These are phyloP conservation scores for Cyprinodon variegatus DNA, from an alignment of 2,113 vertebrate species.

Conservation along the genomic window DNA sequence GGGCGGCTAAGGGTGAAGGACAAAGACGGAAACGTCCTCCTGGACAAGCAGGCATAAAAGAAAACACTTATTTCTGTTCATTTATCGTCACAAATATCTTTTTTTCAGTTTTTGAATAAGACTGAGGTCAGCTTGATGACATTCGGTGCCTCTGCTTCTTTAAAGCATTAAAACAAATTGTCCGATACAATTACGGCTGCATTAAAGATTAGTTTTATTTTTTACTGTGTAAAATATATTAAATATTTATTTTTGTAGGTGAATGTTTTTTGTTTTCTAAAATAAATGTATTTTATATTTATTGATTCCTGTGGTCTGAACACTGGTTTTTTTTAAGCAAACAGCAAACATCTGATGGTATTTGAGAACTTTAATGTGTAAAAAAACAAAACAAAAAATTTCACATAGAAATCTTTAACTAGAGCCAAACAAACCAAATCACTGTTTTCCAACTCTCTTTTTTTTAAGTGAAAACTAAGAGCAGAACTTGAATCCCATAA, in stretches of 20 bases:
- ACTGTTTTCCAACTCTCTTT: neutral
- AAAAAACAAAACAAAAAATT: constrained; percentile 5
- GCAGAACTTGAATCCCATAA: neutral
- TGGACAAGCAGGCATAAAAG: constrained; percentile 80
- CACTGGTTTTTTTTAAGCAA: neutral
- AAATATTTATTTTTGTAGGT: constrained; percentile 69
- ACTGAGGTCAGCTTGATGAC: neutral
- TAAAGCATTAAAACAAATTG: neutral
- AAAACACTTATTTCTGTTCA: neutral
- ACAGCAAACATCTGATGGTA: neutral
- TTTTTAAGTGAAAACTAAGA: constrained; percentile 3
- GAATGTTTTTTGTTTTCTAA: constrained; percentile 50
- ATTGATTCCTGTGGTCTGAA: neutral
- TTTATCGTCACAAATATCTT: neutral
- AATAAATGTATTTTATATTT: constrained; percentile 57
- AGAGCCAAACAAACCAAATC: constrained; percentile 17
- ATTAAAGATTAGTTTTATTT: neutral
- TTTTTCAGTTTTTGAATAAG: neutral
- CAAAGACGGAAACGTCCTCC: constrained; percentile 86
- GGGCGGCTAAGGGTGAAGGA: constrained; percentile 92
- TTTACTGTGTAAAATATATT: constrained; percentile 57
- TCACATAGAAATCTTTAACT: neutral
- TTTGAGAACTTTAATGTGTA: neutral
- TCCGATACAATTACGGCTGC: neutral
- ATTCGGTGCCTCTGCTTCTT: constrained; percentile 5